These are phyloP conservation scores for Acyrthosiphon pisum DNA, from an alignment of 1,140 invertebrate species.

Conservation along the genomic window DNA sequence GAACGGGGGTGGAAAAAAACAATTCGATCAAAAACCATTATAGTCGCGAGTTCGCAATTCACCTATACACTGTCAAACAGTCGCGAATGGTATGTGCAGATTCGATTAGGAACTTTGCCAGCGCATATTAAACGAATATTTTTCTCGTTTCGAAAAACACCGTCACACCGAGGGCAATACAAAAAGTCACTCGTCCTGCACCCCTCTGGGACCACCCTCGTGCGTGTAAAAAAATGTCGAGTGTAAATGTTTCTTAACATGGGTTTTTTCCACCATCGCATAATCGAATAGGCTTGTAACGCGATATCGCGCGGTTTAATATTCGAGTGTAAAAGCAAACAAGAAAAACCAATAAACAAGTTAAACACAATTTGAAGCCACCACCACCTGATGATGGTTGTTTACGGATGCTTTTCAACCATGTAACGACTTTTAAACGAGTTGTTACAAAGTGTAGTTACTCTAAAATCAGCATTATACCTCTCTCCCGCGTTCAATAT, in stretches of 20 bases:
- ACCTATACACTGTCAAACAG: slow-evolving; percentile 45
- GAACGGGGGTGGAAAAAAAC: background rate
- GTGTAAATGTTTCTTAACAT: background rate
- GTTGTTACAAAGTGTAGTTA: background rate
- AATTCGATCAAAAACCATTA: slow-evolving; percentile 51
- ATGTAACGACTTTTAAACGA: slow-evolving; percentile 31
- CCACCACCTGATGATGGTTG: slow-evolving; percentile 27
- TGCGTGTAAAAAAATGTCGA: background rate
- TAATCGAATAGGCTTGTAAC: slow-evolving; percentile 16
- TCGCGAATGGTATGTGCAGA: slow-evolving; percentile 19
- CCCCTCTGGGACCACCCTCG: background rate
- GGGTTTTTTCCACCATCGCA: background rate
- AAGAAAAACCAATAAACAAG: slow-evolving; percentile 32
- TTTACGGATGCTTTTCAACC: slow-evolving; percentile 24
- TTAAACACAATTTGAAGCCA: slow-evolving; percentile 38
- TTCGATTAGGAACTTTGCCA: slow-evolving; percentile 56
- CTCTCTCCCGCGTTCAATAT: background rate
- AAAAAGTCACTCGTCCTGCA: slow-evolving; percentile 21
- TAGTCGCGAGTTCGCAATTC: background rate
- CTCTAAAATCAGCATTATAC: background rate
- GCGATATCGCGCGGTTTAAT: slow-evolving; percentile 20
- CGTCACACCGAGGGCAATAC: background rate
- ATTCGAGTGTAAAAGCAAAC: slow-evolving; percentile 31
- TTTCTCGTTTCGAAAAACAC: slow-evolving; percentile 28
- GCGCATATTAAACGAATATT: slow-evolving; percentile 52